phyloP scores from a whole-genome alignment of 2,888 invertebrate genomes.

The Tortrix viridana region DNA sequence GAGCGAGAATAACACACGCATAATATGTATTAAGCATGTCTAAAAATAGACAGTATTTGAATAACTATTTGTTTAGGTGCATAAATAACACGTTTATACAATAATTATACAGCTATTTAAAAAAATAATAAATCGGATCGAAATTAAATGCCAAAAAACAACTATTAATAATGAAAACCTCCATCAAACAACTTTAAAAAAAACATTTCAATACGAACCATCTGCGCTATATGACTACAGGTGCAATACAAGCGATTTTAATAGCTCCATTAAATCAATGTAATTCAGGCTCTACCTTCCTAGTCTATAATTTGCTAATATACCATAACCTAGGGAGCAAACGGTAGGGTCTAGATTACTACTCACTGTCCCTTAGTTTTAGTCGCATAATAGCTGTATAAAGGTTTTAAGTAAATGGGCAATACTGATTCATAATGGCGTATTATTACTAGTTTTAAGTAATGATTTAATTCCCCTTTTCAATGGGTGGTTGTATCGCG shows the following conservation, averaged over 20 bases:
- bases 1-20: neutral
- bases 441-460: constrained; percentile 34
- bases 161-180: constrained; percentile 23
- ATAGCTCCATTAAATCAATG: constrained; percentile 34
- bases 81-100: constrained; percentile 22
- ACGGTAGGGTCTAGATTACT: constrained; percentile 33
- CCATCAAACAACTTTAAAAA: constrained; percentile 29
- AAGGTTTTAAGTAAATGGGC: constrained; percentile 32
- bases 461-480: constrained; percentile 35
- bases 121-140: constrained; percentile 9
- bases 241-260: constrained; percentile 26
- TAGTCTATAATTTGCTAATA: constrained; percentile 38
- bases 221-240: constrained; percentile 34
- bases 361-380: constrained; percentile 34
- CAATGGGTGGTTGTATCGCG: constrained; percentile 18
- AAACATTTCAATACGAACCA: constrained; percentile 19
- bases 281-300: constrained; percentile 30
- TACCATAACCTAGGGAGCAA: constrained; percentile 37
- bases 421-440: constrained; percentile 27
- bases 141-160: constrained; percentile 7
- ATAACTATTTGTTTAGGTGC: constrained; percentile 14
- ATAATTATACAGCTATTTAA: constrained; percentile 26
- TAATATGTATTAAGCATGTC: neutral
- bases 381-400: constrained; percentile 31
- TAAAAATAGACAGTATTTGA: constrained; percentile 1